Evolutionary conservation across 2,888 invertebrate species (phyloP), one percentile per base, ranked within the genome.

Genomic region (Drosophila incognita): DNA sequence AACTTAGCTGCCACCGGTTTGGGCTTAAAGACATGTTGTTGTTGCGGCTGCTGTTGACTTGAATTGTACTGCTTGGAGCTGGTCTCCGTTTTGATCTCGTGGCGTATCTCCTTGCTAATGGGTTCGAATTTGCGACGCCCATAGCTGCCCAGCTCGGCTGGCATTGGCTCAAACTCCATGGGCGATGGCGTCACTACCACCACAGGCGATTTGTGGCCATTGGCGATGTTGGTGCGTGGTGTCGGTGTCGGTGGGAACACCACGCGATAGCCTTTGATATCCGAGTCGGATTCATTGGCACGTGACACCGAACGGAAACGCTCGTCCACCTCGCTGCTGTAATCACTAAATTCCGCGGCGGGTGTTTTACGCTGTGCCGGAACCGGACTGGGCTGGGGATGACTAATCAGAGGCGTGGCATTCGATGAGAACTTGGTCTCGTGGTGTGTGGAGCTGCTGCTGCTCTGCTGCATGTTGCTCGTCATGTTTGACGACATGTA

Each of bases 241-340:
- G 93, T 94, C 27, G 95, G 94, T n/a, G 94, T 94, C 56, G 95
- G 92, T 15, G 95, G 95, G 78, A 94, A 94, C 5, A 95, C 95
- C 21, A 95, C 94, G 84, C 94, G 95, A 87, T 94, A 95, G 38
- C 93, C 92, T 69, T 93, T 93, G 52, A 94, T 94, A 59, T 95
- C 95, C 4, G 93, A 92, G 74, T 94, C 94, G 18, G 94, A 93
- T 69, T 94, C 94, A 61, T 91, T 92, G 33, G 95, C 94, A 48
- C 94, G 94, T 94, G 96, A 96, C 13, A 95, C 93, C 2, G 95
- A 94, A 65, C 94, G 94, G 87, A 95, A 95, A 78, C 94, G 94
- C 65, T 95, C 94, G 71, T 96, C 96, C 75, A 95, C 95, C 88
- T 96, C 96, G 87, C 96, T 96, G 92, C 96, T 96, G 88, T 96